phyloP scores from a whole-genome alignment of 2,797 vertebrate species.

The Platalea minor region DNA sequence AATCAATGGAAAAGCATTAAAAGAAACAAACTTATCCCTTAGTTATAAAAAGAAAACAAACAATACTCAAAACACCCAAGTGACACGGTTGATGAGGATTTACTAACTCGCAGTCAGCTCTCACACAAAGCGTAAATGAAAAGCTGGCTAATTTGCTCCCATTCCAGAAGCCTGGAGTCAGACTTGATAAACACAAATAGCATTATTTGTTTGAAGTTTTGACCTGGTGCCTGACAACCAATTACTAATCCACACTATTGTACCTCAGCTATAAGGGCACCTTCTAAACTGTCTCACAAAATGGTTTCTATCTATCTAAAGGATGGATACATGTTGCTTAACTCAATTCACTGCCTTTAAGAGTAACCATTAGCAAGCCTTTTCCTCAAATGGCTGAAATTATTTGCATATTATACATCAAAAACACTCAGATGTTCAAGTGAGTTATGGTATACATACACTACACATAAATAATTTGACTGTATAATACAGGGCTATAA shows the following conservation, averaged over 20 bases:
- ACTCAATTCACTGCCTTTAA: neutral
- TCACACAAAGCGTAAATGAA: neutral
- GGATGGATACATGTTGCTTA: neutral
- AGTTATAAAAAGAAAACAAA: neutral
- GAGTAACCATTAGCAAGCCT: neutral
- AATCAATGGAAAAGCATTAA: neutral
- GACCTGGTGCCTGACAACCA: neutral
- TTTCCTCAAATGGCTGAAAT: neutral
- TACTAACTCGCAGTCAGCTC: neutral
- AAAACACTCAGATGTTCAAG: neutral
- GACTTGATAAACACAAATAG: neutral
- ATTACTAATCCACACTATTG: neutral
- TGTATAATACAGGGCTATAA: neutral
- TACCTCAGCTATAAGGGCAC: neutral
- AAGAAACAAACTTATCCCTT: neutral
- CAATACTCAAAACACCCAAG: neutral
- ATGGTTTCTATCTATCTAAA: neutral
- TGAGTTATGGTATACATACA: neutral
- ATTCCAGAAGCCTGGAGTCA: neutral
- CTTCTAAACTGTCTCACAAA: neutral
- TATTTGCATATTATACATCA: neutral
- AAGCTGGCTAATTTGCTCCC: neutral
- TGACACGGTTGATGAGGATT: neutral
- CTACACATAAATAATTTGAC: neutral
- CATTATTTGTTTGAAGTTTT: neutral